Percentiles rank a stretch among this genome's conserved stretches.
phyloP scores from a whole-genome alignment of 2,888 invertebrate genomes.

The Noctua pronuba region DNA sequence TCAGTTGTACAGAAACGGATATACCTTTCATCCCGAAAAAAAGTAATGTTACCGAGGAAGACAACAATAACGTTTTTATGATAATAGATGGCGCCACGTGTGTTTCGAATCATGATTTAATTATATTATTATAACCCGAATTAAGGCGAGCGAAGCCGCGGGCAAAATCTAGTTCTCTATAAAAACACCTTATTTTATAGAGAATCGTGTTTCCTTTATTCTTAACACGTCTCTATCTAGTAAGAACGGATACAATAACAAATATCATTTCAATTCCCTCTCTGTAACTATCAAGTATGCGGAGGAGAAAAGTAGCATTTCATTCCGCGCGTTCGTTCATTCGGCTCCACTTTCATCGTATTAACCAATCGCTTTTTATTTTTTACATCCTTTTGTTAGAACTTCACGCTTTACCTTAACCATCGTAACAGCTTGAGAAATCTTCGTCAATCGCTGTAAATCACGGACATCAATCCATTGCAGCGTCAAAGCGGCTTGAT shows the following conservation, averaged over 20 bases:
- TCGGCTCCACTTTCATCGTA: conserved; percentile 30
- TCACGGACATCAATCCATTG: conserved; percentile 37
- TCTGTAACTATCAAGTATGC: conserved; percentile 16
- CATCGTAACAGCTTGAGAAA: conserved; percentile 36
- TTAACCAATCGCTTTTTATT: conserved; percentile 6
- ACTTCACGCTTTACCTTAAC: conserved; percentile 16
- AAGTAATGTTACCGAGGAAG: no score
- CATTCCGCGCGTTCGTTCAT: conserved; percentile 3
- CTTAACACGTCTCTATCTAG: background rate
- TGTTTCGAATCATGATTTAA: no score
- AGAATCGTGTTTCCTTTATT: background rate
- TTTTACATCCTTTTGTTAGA: conserved; percentile 14
- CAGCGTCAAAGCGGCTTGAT: conserved; percentile 50
- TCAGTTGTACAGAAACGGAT: no score
- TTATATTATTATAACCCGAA: no score
- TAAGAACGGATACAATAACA: background rate
- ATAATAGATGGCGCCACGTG: no score
- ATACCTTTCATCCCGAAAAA: no score
- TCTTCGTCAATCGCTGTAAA: conserved; percentile 44
- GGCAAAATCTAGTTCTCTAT: no score
- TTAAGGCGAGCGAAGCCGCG: no score
- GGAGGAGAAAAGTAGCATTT: conserved; percentile 20
- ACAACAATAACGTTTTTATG: no score
- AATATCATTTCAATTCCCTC: conserved; percentile 19
- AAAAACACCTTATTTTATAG: background rate